Percentiles rank a stretch among this genome's conserved stretches.
Conservation (phyloP, 2,797 vertebrate genomes). For the Hippopotamyrus pictus region DNA sequence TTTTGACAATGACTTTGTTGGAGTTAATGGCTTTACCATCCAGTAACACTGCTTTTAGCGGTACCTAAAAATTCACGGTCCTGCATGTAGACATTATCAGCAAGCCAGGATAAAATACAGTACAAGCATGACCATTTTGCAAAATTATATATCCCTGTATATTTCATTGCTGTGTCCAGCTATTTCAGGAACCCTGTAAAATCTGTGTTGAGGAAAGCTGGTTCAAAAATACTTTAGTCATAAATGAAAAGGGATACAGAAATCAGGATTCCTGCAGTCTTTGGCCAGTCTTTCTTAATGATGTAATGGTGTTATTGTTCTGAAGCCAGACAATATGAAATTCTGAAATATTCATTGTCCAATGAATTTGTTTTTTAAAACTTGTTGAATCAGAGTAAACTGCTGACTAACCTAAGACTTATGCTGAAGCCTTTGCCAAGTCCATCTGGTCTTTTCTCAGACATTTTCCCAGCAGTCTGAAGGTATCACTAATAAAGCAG, state of each 20-base stretch:
- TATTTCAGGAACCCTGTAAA: not conserved
- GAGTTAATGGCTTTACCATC: not conserved
- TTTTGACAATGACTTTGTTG: not conserved
- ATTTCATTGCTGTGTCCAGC: not conserved
- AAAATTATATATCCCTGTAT: not conserved
- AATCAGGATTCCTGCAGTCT: not conserved
- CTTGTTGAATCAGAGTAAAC: not conserved
- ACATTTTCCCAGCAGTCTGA: constrained; percentile 1
- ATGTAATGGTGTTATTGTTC: not conserved
- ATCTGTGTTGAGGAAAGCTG: not conserved
- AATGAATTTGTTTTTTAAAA: not conserved
- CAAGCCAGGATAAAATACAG: not conserved
- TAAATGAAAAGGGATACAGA: not conserved
- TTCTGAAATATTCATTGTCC: not conserved
- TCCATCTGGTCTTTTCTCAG: not conserved
- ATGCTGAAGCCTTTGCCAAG: not conserved
- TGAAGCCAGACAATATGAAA: not conserved
- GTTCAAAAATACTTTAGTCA: not conserved
- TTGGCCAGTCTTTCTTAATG: not conserved
- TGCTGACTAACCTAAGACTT: not conserved
- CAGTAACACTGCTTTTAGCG: not conserved
- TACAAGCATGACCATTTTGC: not conserved
- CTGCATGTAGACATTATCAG: not conserved
- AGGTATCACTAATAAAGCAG: not conserved
- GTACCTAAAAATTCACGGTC: not conserved